Conservation (phyloP, 2,113 vertebrate genomes). For the Manacus vitellinus region DNA sequence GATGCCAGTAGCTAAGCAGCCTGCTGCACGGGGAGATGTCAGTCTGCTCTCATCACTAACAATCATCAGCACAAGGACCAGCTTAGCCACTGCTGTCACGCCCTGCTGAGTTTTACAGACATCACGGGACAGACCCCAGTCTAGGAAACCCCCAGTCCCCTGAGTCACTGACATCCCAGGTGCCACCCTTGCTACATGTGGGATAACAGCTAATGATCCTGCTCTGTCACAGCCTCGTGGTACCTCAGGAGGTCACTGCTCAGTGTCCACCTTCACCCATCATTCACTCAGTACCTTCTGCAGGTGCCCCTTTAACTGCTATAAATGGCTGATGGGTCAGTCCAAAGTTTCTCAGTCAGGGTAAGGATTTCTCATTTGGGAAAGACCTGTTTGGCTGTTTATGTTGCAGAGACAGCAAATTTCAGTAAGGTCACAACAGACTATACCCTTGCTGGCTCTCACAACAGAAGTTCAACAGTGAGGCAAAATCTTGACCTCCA, state of each 20-base stretch:
- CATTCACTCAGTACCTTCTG: neutral
- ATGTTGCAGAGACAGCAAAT: neutral
- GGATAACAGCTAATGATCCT: rapidly evolving
- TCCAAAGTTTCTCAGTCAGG: neutral
- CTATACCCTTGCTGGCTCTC: neutral
- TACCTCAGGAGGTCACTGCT: neutral
- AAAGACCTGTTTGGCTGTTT: neutral
- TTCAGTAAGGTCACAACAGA: neutral
- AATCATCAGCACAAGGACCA: neutral
- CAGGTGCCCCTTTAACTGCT: neutral
- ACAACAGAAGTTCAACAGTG: neutral
- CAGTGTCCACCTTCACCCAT: neutral
- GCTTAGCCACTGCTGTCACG: rapidly evolving
- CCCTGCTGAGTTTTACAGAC: neutral
- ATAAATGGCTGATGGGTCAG: neutral
- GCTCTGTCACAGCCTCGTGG: neutral
- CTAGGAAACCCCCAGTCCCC: neutral
- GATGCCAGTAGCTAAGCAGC: neutral
- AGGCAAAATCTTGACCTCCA: neutral
- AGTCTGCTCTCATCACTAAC: neutral
- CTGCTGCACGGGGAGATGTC: neutral
- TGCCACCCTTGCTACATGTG: neutral
- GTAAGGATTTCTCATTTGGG: neutral
- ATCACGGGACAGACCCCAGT: neutral
- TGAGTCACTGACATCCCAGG: neutral